Conservation (phyloP, 2,888 invertebrate species). For the Cheilosia vulpina region DNA sequence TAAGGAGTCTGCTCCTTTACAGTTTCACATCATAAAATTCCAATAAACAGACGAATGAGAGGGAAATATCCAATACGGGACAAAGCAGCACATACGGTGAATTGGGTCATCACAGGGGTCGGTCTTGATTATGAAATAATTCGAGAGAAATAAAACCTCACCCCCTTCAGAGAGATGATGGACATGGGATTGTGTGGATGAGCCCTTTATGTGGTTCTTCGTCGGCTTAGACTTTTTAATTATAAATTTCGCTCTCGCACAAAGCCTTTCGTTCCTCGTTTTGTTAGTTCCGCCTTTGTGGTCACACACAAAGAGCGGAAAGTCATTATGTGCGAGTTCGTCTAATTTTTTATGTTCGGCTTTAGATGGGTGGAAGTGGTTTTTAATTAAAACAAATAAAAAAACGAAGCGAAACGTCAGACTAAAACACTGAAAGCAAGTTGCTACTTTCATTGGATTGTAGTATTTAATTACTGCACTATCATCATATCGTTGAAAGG, state of each 20-base stretch:
- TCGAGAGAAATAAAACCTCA: neutral
- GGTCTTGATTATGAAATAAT: slow-evolving; percentile 44
- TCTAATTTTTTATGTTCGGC: slow-evolving; percentile 20
- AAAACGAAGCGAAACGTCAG: neutral
- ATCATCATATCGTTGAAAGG: slow-evolving; percentile 3
- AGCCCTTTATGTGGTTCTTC: slow-evolving; percentile 7
- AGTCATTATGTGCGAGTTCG: slow-evolving; percentile 45
- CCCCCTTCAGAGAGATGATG: neutral
- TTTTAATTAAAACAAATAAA: slow-evolving; percentile 39
- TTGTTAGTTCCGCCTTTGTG: slow-evolving; percentile 28
- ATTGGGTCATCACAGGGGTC: slow-evolving; percentile 30
- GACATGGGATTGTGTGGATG: neutral
- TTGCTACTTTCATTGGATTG: slow-evolving; percentile 32
- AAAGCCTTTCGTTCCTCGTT: slow-evolving; percentile 11
- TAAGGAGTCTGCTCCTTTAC: slow-evolving; percentile 23
- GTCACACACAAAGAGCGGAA: slow-evolving; percentile 36
- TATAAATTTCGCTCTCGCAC: slow-evolving; percentile 30
- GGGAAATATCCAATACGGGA: neutral
- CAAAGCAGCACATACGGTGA: slow-evolving; percentile 29
- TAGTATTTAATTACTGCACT: slow-evolving; percentile 41
- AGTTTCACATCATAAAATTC: slow-evolving; percentile 64
- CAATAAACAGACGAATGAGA: slow-evolving; percentile 36
- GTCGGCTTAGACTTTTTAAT: slow-evolving; percentile 9
- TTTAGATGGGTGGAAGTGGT: slow-evolving; percentile 15
- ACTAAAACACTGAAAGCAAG: neutral